Conservation (phyloP, 1,140 invertebrate genomes). For the Sitophilus oryzae region DNA sequence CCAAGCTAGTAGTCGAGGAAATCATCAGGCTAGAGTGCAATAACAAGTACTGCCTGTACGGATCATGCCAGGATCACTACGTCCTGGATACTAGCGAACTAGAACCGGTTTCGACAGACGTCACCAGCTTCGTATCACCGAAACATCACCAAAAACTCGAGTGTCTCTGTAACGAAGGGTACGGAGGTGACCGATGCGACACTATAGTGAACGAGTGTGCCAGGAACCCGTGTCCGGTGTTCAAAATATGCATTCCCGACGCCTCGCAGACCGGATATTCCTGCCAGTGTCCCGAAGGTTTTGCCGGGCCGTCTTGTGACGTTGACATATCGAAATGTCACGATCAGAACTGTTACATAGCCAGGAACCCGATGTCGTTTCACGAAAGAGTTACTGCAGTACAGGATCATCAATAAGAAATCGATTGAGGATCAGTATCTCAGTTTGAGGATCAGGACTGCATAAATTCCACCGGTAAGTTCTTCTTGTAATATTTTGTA, state of each 20-base stretch:
- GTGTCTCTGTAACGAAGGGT: conserved; percentile 80
- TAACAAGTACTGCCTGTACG: conserved; percentile 69
- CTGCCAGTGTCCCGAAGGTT: conserved; percentile 72
- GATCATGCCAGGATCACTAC: conserved; percentile 75
- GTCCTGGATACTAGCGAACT: conserved; percentile 59
- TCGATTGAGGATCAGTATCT: conserved; percentile 77
- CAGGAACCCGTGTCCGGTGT: conserved; percentile 62
- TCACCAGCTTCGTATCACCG: conserved; percentile 79
- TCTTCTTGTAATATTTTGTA: no score
- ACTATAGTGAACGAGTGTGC: conserved; percentile 72
- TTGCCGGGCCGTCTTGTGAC: conserved; percentile 61
- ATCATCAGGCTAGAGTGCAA: conserved; percentile 73
- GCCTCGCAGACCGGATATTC: conserved; percentile 63
- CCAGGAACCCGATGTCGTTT: conserved; percentile 71
- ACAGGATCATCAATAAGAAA: conserved; percentile 65
- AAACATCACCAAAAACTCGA: conserved; percentile 69
- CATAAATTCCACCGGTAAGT: no score
- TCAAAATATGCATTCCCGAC: conserved; percentile 71
- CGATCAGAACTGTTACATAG: conserved; percentile 60
- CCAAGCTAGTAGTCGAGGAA: conserved; percentile 72
- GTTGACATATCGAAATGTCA: conserved; percentile 59
- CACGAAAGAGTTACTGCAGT: conserved; percentile 82
- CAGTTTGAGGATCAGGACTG: conserved; percentile 73
- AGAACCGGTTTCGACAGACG: conserved; percentile 67
- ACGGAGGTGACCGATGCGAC: conserved; percentile 65